Evolutionary conservation across 2,888 invertebrate genomes (phyloP).

Genomic region (Octodonta nipae): DNA sequence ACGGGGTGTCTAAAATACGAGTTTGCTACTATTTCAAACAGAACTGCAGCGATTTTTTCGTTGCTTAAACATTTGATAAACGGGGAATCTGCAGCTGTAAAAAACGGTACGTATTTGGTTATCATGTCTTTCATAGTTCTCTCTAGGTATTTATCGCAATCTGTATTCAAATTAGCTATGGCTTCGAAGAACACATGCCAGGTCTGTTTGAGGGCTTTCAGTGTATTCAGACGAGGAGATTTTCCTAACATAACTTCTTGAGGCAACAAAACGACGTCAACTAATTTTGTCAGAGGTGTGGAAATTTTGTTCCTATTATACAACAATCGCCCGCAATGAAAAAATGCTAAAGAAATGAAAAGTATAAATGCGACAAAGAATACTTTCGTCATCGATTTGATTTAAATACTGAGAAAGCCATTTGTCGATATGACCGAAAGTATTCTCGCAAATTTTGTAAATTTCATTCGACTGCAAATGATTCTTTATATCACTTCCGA

Average conservation of each 20-base stretch:
- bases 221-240: constrained; percentile 30
- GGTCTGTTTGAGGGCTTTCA: constrained; percentile 38
- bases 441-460: constrained; percentile 24
- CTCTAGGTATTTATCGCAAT: constrained; percentile 36
- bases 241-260: constrained; percentile 38
- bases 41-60: constrained; percentile 18
- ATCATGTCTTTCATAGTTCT: constrained; percentile 39
- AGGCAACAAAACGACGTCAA: constrained; percentile 40
- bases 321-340: constrained; percentile 25
- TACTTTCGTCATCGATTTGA: constrained; percentile 22
- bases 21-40: constrained; percentile 26
- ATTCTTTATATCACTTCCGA: constrained; percentile 18
- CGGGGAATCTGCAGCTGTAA: constrained; percentile 25
- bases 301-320: constrained; percentile 29
- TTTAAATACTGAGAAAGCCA: constrained; percentile 22
- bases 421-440: constrained; percentile 25
- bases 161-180: constrained; percentile 37
- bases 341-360: constrained; percentile 25
- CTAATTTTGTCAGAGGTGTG: constrained; percentile 39
- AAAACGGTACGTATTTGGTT: constrained; percentile 29
- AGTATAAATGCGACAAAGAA: constrained; percentile 27
- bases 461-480: constrained; percentile 14
- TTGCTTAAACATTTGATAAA: constrained; percentile 24
- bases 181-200: constrained; percentile 42
- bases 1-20: constrained; percentile 26